Evolutionary conservation across 2,888 invertebrate species (phyloP).

Genomic region (Hemaris fuciformis): DNA sequence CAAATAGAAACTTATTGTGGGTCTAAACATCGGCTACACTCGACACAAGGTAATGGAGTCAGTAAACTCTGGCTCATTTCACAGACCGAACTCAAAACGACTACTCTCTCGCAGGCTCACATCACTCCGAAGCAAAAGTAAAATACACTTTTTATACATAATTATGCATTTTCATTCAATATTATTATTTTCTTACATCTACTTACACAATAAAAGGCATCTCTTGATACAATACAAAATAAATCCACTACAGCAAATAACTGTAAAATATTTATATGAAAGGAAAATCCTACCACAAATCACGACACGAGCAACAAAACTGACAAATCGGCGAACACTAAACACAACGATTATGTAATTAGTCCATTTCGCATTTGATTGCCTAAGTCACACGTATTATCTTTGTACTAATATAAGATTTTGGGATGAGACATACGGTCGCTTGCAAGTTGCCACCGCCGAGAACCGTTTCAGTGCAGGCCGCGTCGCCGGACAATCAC

Average conservation of each 20-base stretch:
- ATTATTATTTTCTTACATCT: constrained; percentile 65
- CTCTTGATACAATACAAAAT: constrained; percentile 67
- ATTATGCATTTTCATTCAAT: constrained; percentile 59
- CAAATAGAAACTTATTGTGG: constrained; percentile 58
- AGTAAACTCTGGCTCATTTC: constrained; percentile 39
- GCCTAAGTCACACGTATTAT: constrained; percentile 48
- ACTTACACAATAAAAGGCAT: constrained; percentile 79
- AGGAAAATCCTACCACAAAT: constrained; percentile 59
- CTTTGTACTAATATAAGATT: constrained; percentile 70
- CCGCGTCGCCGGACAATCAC: neutral
- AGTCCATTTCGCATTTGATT: constrained; percentile 48
- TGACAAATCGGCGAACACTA: constrained; percentile 57
- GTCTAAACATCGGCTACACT: constrained; percentile 21
- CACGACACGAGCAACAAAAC: constrained; percentile 68
- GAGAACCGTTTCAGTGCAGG: neutral
- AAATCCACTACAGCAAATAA: constrained; percentile 65
- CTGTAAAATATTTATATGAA: constrained; percentile 52
- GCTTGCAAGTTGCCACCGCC: constrained; percentile 24
- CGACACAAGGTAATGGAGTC: constrained; percentile 33
- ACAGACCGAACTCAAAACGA: constrained; percentile 47
- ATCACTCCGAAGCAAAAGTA: constrained; percentile 56
- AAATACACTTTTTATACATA: constrained; percentile 64
- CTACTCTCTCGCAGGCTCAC: constrained; percentile 43
- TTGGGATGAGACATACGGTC: constrained; percentile 49
- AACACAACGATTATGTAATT: constrained; percentile 46